Evolutionary conservation across 1,140 invertebrate genomes (phyloP), one percentile per base, ranked within the genome.

Genomic region (Sitophilus oryzae): DNA sequence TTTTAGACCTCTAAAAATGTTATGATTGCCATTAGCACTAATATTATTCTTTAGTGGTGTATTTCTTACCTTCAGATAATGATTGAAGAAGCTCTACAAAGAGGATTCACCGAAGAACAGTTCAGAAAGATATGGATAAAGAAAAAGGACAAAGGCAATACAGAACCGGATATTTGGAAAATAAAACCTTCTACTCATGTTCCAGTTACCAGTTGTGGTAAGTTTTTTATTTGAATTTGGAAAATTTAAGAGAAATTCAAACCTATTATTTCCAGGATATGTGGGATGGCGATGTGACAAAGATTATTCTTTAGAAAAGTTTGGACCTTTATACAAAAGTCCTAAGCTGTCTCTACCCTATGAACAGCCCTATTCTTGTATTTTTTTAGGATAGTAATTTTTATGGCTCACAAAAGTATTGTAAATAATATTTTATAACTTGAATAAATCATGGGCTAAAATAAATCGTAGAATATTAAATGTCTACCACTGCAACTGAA

Each of bases 361-460:
- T 14, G 44, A 57, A 14, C 54, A 15, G 20, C 35, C 49, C 4
- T 51, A 48, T 20, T 41, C 11, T 5, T 43, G 18, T 18, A 60
- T 60, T 35, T 41, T 56, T 11, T 45, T 60, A n/a, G 57, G 57
- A 19, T 59, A 59, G 36, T n/a, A n/a, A n/a, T n/a, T n/a, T n/a
- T n/a, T n/a, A n/a, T n/a, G n/a, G n/a, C n/a, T n/a, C n/a, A n/a
- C n/a, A n/a, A n/a, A n/a, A n/a, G n/a, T n/a, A n/a, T n/a, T n/a
- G n/a, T n/a, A n/a, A n/a, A n/a, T n/a, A n/a, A n/a, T n/a, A n/a
- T n/a, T n/a, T n/a, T n/a, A n/a, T n/a, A n/a, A n/a, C n/a, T n/a
- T n/a, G n/a, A n/a, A n/a, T n/a, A n/a, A n/a, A n/a, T n/a, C n/a
- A n/a, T n/a, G n/a, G n/a, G n/a, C n/a, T n/a, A n/a, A n/a, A n/a